Evolutionary conservation across 2,113 vertebrate genomes (phyloP).

Genomic region (Ameiurus melas): DNA sequence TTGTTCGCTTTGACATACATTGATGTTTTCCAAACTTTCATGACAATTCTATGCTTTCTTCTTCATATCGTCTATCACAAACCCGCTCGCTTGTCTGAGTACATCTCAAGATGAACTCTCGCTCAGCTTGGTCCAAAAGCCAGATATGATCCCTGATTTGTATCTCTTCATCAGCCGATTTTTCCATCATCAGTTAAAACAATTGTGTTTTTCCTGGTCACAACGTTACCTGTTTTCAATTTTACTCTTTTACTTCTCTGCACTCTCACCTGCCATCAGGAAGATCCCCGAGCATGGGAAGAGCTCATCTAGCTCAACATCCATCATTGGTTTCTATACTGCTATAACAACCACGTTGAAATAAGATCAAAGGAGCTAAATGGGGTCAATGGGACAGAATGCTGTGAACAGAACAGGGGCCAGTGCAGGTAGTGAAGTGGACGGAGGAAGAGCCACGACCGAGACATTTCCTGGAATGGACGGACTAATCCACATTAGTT

Average conservation of each 20-base stretch:
- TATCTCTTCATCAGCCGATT: neutral
- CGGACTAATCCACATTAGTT: slow-evolving; percentile 54
- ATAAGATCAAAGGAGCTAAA: neutral
- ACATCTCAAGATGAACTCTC: neutral
- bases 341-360: neutral
- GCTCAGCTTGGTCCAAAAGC: neutral
- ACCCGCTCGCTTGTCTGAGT: neutral
- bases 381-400: neutral
- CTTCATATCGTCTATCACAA: neutral
- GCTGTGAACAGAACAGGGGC: neutral
- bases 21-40: neutral
- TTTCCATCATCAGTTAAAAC: neutral
- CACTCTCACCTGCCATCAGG: neutral
- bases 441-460: slow-evolving; percentile 39
- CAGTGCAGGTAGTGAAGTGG: slow-evolving; percentile 7
- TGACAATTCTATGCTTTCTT: neutral
- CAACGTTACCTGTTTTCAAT: neutral
- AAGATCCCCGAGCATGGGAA: neutral
- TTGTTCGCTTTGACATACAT: neutral
- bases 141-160: neutral
- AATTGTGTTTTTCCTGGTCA: neutral
- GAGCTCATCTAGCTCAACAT: neutral
- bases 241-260: neutral
- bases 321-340: neutral
- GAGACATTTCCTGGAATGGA: slow-evolving; percentile 56